These are phyloP conservation scores for Lonchura striata DNA, from an alignment of 2,113 vertebrate species.

Conservation along the genomic window DNA sequence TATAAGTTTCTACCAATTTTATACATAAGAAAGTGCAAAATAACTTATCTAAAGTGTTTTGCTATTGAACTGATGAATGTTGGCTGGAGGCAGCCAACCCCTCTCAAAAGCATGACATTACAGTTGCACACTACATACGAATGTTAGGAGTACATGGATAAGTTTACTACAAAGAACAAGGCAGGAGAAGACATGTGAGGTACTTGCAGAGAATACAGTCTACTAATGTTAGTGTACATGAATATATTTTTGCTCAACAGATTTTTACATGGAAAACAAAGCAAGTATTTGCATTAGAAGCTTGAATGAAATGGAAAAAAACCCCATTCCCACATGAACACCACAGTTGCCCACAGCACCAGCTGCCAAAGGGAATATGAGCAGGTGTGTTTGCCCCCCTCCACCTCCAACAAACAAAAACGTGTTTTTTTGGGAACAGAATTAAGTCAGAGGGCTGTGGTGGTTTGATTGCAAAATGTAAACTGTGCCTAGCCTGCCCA, in stretches of 20 bases:
- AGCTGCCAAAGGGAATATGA: slow-evolving; percentile 68
- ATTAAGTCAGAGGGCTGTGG: slow-evolving; percentile 2
- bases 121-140: slow-evolving; percentile 77
- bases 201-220: slow-evolving; percentile 62
- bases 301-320: slow-evolving; percentile 32
- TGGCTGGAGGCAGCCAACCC: slow-evolving; percentile 68
- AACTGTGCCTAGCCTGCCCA: neutral
- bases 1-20: slow-evolving; percentile 84
- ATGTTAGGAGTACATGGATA: slow-evolving; percentile 67
- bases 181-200: slow-evolving; percentile 69
- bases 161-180: slow-evolving; percentile 60
- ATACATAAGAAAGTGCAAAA: slow-evolving; percentile 93
- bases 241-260: slow-evolving; percentile 40
- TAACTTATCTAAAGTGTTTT: slow-evolving; percentile 84
- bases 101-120: slow-evolving; percentile 74
- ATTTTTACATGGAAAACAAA: slow-evolving; percentile 58
- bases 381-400: slow-evolving; percentile 39
- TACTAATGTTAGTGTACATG: slow-evolving; percentile 40
- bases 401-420: slow-evolving; percentile 25
- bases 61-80: slow-evolving; percentile 71
- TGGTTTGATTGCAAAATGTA: neutral
- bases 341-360: slow-evolving; percentile 78
- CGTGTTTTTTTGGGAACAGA: neutral
- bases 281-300: slow-evolving; percentile 52
- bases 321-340: slow-evolving; percentile 27